Evolutionary conservation across 2,113 vertebrate genomes (phyloP).

Genomic region (Anser cygnoides): DNA sequence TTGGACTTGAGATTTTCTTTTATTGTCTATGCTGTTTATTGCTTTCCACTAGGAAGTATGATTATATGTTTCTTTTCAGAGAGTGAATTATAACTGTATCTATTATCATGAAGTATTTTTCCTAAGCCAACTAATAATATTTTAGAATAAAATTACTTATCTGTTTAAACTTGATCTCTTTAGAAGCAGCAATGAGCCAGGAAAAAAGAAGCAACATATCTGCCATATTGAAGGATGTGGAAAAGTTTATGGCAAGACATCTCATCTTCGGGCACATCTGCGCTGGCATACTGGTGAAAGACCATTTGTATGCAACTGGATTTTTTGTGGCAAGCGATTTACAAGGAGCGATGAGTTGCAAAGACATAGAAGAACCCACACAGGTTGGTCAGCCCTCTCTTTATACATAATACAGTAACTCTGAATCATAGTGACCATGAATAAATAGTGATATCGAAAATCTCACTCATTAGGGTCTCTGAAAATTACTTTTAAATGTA

Average conservation of each 20-base stretch:
- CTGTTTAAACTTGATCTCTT: conserved; percentile 39
- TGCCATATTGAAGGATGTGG: conserved; percentile 99
- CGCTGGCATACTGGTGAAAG: conserved; percentile 99
- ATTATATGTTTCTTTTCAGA: not conserved
- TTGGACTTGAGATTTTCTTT: not conserved
- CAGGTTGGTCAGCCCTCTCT: conserved; percentile 77
- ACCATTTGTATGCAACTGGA: conserved; percentile 98
- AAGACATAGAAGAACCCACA: conserved; percentile 96
- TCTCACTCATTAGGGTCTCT: not conserved
- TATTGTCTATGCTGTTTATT: not conserved
- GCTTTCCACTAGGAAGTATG: not conserved
- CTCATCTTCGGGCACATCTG: conserved; percentile 95
- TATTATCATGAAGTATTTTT: not conserved
- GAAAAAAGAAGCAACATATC: conserved; percentile 98
- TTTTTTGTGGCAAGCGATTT: conserved; percentile 98
- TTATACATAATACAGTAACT: not conserved
- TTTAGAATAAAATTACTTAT: conserved; percentile 19
- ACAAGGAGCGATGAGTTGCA: conserved; percentile 97
- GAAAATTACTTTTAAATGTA: not conserved
- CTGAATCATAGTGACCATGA: not conserved
- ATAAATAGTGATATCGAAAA: not conserved
- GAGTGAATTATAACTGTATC: not conserved
- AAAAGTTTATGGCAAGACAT: conserved; percentile 98
- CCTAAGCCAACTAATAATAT: not conserved
- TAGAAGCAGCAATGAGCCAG: conserved; percentile 93